Conservation (phyloP, 2,888 invertebrate species). For the Acanthoscelides obtectus region DNA sequence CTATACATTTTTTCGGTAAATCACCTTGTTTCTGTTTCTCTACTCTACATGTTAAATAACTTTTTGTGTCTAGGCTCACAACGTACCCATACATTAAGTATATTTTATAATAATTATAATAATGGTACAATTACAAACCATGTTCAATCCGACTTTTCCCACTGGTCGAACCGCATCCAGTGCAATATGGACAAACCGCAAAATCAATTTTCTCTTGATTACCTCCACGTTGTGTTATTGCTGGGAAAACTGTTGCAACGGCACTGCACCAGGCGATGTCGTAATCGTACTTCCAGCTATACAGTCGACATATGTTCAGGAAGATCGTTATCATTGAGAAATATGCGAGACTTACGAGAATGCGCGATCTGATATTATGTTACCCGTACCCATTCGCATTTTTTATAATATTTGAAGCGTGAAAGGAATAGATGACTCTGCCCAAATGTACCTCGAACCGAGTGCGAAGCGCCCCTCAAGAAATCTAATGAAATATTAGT, state of each 20-base stretch:
- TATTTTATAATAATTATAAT: not conserved
- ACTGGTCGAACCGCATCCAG: not conserved
- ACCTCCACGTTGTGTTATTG: not conserved
- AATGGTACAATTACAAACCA: not conserved
- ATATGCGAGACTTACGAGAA: not conserved
- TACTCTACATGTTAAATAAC: too few relatives aligned
- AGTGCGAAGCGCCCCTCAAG: too few relatives aligned
- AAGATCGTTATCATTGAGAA: not conserved
- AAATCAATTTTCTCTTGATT: not conserved
- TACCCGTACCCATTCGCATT: not conserved
- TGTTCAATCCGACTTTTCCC: not conserved
- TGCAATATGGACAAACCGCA: not conserved
- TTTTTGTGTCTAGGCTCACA: too few relatives aligned
- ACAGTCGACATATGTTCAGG: not conserved
- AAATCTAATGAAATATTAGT: too few relatives aligned
- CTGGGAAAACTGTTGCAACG: not conserved
- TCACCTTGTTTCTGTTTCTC: too few relatives aligned
- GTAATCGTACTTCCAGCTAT: not conserved
- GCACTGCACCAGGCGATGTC: not conserved
- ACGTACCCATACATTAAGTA: too few relatives aligned
- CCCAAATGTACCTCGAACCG: too few relatives aligned
- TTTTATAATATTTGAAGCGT: too few relatives aligned
- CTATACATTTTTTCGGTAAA: too few relatives aligned
- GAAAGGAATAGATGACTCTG: too few relatives aligned
- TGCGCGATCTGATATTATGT: not conserved